A percentile compares a stretch with the other conserved stretches of the same genome.
These are phyloP conservation scores for Dolomedes plantarius DNA, from an alignment of 2,888 invertebrate genomes.

Conservation along the genomic window DNA sequence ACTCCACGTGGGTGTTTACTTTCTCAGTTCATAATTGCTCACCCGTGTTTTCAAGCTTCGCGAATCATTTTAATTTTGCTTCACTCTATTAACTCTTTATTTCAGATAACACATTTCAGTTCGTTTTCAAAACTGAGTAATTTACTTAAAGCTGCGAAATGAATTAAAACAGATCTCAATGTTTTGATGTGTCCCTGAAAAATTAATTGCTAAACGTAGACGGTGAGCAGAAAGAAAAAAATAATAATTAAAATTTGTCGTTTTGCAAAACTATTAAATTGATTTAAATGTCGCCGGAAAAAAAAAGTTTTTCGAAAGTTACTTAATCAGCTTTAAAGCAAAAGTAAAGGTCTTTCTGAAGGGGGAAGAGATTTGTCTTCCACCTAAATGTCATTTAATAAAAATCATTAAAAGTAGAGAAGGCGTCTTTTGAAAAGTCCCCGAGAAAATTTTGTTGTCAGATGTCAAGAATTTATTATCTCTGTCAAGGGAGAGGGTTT, in stretches of 20 bases:
- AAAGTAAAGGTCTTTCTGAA: too few relatives aligned
- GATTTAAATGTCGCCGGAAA: not conserved
- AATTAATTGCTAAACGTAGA: not conserved
- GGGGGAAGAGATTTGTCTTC: too few relatives aligned
- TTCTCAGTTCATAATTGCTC: not conserved
- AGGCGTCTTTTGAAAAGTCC: too few relatives aligned
- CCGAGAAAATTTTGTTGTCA: too few relatives aligned
- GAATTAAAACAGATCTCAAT: not conserved
- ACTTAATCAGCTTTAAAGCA: too few relatives aligned
- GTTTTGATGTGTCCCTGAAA: not conserved
- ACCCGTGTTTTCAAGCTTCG: not conserved
- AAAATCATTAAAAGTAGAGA: too few relatives aligned
- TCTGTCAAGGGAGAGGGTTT: too few relatives aligned
- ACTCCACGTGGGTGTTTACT: not conserved
- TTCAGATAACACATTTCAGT: not conserved
- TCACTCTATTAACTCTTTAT: not conserved
- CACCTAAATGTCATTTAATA: too few relatives aligned
- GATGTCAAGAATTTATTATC: too few relatives aligned
- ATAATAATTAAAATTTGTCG: too few relatives aligned
- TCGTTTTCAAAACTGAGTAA: not conserved
- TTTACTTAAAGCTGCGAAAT: not conserved
- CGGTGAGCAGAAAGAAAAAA: too few relatives aligned
- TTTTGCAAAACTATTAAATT: not conserved
- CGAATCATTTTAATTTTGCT: not conserved
- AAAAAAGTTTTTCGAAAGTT: not conserved